Base-by-base conservation (phyloP, 1,140 invertebrate species). In the Euura saliciscinereae region DNA sequence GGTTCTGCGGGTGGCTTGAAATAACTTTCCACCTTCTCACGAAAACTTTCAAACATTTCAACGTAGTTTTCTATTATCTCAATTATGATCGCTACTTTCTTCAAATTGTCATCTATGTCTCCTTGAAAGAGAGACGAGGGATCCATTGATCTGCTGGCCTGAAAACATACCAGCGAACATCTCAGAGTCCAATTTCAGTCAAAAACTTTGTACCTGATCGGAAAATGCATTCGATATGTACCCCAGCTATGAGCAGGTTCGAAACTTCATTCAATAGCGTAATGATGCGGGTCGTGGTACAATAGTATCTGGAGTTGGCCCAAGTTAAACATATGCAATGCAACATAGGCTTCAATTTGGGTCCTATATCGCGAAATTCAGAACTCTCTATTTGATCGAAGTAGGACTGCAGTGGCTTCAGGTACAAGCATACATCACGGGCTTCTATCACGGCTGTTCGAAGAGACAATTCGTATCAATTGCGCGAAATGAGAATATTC, bases 271-370 rank as follows among this genome's bases (percentile, higher is more conserved):
- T 91, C 3, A 96, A 83, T 1, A 97, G 85, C 3, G 92, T 90
- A 11, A 94, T 91, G 78, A 95, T 91, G 74, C 91, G 89, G 28
- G 92, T 92, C 4, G 93, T 91, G 2, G 90, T 92, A 78, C 94
- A 93, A 84, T 95, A 97, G 82, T 96, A 94, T 76, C 92, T 90
- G 0, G 95, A 97, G 79, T 94, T 91, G 1, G 92, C 91, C 96
- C 96, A 98, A 7, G 96, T 87, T 4, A 97, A 84, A 70, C 94
- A 95, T 5, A 97, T 89, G n/a, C 91, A 92, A 77, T 97, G 91
- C 74, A 91, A 76, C 46, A 96, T 83, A 0, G 92, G 91, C 68
- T 91, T 89, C 45, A 97, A 88, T 13, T 91, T 86, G 2, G 84
- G 66, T 43, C 88, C 84, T 3, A 91, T 84, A 51, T 95, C 92